A percentile compares a stretch with the other conserved stretches of the same genome.
phyloP scores from a whole-genome alignment of 2,113 vertebrate species.

The Buteo buteo region DNA sequence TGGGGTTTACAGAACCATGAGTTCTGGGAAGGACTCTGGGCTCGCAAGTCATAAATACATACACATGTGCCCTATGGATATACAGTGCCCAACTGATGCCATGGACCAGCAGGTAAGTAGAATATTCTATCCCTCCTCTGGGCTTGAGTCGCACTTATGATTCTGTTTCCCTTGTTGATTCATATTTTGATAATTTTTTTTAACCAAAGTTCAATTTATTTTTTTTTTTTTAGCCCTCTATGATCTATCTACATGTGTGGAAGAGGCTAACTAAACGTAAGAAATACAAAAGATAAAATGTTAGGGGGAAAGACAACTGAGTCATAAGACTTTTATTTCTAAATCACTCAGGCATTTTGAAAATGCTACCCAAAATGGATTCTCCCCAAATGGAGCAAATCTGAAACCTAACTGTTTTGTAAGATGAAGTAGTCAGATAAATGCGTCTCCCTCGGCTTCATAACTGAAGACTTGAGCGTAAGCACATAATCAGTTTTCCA shows the following conservation, averaged over 20 bases:
- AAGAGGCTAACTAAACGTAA: not conserved
- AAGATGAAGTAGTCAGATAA: not conserved
- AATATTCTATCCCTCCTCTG: not conserved
- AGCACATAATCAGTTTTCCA: not conserved
- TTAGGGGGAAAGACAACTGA: not conserved
- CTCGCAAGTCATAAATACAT: accelerated
- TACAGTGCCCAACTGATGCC: not conserved
- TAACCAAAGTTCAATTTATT: not conserved
- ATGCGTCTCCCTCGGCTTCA: not conserved
- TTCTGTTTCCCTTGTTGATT: not conserved
- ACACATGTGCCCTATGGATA: not conserved
- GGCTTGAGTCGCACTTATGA: not conserved
- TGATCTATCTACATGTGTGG: not conserved
- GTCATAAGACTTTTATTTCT: not conserved
- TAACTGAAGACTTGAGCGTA: not conserved
- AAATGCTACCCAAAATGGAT: not conserved
- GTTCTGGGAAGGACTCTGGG: not conserved
- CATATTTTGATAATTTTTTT: not conserved
- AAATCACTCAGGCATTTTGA: not conserved
- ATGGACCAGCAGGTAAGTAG: not conserved
- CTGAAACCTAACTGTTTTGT: not conserved
- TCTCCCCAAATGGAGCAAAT: not conserved
- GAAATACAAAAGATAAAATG: not conserved
- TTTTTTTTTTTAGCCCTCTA: not conserved
- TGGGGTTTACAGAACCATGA: not conserved